Conservation (phyloP, 2,797 vertebrate genomes). For the Rhyacichthys aspro region DNA sequence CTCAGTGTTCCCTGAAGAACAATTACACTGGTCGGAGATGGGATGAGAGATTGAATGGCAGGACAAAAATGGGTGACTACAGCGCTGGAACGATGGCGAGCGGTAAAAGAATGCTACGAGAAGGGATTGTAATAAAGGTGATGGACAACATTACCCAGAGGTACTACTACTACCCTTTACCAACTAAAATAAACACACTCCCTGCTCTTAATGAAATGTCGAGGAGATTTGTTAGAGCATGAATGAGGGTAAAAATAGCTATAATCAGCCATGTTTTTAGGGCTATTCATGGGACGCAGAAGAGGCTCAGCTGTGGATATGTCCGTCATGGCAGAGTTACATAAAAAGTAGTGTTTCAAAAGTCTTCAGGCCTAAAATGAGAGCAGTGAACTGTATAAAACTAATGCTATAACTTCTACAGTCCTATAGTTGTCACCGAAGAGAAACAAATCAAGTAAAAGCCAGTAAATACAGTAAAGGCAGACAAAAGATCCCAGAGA, state of each 20-base stretch:
- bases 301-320: too few species aligned
- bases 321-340: too few species aligned
- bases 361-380: too few species aligned
- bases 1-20: slow-evolving; percentile 28
- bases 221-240: slow-evolving; percentile 18
- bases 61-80: slow-evolving; percentile 26
- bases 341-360: too few species aligned
- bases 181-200: slow-evolving; percentile 13
- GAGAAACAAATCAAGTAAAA: too few species aligned
- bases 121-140: background rate
- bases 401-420: too few species aligned
- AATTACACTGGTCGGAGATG: slow-evolving; percentile 25
- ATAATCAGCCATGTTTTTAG: too few species aligned
- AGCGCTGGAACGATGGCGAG: background rate
- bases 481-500: too few species aligned
- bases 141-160: slow-evolving; percentile 10
- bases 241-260: background rate
- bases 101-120: background rate
- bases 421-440: too few species aligned
- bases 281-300: too few species aligned
- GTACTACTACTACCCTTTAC: slow-evolving; percentile 6
- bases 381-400: too few species aligned
- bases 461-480: too few species aligned
- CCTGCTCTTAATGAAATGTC: slow-evolving; percentile 16
- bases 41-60: slow-evolving; percentile 10